A percentile compares a stretch with the other conserved stretches of the same genome.
phyloP scores from a whole-genome alignment of 2,888 invertebrate species.

The Calameuta pallipes region DNA sequence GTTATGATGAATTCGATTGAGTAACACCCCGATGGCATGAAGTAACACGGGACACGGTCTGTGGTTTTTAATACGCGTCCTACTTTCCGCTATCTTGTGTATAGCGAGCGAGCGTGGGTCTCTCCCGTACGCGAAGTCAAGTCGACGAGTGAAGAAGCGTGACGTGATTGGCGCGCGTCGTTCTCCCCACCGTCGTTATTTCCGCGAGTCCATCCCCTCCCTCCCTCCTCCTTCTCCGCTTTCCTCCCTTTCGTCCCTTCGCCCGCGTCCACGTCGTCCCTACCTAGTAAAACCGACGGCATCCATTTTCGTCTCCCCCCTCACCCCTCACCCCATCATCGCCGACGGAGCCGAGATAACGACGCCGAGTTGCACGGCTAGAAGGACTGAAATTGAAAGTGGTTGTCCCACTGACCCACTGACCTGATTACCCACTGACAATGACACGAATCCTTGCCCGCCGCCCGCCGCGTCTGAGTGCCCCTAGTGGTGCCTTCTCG shows the following conservation, averaged over 20 bases:
- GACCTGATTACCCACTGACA: conserved; percentile 74
- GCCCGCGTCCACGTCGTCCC: conserved; percentile 6
- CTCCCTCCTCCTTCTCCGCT: background rate
- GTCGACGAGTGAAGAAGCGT: conserved; percentile 29
- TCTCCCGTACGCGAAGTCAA: background rate
- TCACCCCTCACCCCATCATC: background rate
- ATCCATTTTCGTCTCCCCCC: conserved; percentile 10
- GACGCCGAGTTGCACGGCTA: conserved; percentile 50
- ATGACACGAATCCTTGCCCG: conserved; percentile 68
- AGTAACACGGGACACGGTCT: conserved; percentile 61
- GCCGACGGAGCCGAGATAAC: conserved; percentile 40
- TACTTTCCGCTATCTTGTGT: conserved; percentile 61
- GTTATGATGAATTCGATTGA: conserved; percentile 65
- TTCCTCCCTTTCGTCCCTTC: conserved; percentile 4
- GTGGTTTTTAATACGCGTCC: conserved; percentile 67
- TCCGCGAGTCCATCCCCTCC: conserved; percentile 9
- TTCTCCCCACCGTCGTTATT: conserved; percentile 27
- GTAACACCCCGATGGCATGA: conserved; percentile 52
- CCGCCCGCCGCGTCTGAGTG: conserved; percentile 66
- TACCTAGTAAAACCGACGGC: conserved; percentile 6
- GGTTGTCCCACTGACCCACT: conserved; percentile 73
- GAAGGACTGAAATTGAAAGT: conserved; percentile 65
- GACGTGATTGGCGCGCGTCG: conserved; percentile 41
- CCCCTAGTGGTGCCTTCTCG: conserved; percentile 64
- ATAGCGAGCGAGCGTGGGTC: conserved; percentile 29